These are phyloP conservation scores for Galerucella calmariensis DNA, from an alignment of 2,888 invertebrate genomes.

Conservation along the genomic window DNA sequence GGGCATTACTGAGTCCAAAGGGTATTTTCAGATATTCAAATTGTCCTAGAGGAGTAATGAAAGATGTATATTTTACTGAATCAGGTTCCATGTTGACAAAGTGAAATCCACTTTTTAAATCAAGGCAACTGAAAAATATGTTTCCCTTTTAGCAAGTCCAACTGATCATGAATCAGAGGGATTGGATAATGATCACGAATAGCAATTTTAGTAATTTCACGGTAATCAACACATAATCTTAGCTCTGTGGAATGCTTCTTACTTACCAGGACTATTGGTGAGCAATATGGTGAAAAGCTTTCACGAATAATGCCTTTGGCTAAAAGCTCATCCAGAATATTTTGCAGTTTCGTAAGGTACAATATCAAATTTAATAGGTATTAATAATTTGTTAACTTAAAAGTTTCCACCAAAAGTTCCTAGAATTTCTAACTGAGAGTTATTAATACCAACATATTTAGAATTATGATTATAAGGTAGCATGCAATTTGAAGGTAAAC, in stretches of 20 bases:
- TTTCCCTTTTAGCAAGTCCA: conserved; percentile 51
- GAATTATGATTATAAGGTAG: background rate
- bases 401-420: background rate
- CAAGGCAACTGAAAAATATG: conserved; percentile 50
- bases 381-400: background rate
- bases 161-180: conserved; percentile 52
- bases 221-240: conserved; percentile 49
- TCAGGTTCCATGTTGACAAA: too few species aligned
- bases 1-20: too few species aligned
- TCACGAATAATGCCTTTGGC: conserved; percentile 27
- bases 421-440: background rate
- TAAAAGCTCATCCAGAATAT: conserved; percentile 38
- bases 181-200: conserved; percentile 50
- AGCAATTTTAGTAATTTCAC: conserved; percentile 50
- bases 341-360: conserved; percentile 18
- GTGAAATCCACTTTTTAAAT: conserved; percentile 51
- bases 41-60: too few species aligned
- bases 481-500: background rate
- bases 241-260: conserved; percentile 35
- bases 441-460: background rate
- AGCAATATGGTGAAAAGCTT: conserved; percentile 32
- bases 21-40: too few species aligned
- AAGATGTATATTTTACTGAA: too few species aligned
- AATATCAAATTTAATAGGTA: conserved; percentile 1
- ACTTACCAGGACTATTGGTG: conserved; percentile 27